These are phyloP conservation scores for Prionailurus bengalensis DNA, from an alignment of 2,113 vertebrate genomes.

Conservation along the genomic window DNA sequence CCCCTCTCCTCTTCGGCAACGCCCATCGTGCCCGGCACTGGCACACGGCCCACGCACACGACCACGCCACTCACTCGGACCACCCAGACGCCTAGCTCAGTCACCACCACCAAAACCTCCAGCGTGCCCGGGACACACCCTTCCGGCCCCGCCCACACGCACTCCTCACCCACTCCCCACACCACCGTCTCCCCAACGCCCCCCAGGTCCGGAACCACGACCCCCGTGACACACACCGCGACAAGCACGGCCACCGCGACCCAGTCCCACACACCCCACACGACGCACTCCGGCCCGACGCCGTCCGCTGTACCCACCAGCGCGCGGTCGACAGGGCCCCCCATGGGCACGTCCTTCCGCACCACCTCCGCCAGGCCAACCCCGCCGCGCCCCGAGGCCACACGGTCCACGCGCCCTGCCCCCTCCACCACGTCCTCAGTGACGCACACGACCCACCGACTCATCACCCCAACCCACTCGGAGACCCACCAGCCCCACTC, in stretches of 20 bases:
- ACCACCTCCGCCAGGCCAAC: rapidly evolving
- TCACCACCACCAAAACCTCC: background rate
- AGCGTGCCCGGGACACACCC: rapidly evolving
- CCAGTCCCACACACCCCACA: too few species aligned
- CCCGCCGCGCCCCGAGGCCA: rapidly evolving
- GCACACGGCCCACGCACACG: too few species aligned
- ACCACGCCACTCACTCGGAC: background rate
- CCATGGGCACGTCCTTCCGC: rapidly evolving
- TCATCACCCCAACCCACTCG: rapidly evolving
- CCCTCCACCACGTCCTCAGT: too few species aligned
- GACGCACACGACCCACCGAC: rapidly evolving
- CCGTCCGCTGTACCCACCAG: too few species aligned
- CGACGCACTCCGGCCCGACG: too few species aligned
- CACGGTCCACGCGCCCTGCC: rapidly evolving
- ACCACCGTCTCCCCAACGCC: too few species aligned
- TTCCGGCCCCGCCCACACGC: too few species aligned
- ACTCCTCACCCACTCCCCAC: too few species aligned
- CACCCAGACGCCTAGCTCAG: rapidly evolving
- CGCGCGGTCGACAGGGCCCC: rapidly evolving
- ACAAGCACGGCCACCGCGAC: too few species aligned
- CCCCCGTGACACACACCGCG: rapidly evolving
- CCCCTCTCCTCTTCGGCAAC: too few species aligned
- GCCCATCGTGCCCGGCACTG: too few species aligned
- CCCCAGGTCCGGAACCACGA: rapidly evolving
- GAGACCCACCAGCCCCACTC: background rate